Evolutionary conservation across 2,888 invertebrate species (phyloP).

Genomic region (Chouioia cunea): DNA sequence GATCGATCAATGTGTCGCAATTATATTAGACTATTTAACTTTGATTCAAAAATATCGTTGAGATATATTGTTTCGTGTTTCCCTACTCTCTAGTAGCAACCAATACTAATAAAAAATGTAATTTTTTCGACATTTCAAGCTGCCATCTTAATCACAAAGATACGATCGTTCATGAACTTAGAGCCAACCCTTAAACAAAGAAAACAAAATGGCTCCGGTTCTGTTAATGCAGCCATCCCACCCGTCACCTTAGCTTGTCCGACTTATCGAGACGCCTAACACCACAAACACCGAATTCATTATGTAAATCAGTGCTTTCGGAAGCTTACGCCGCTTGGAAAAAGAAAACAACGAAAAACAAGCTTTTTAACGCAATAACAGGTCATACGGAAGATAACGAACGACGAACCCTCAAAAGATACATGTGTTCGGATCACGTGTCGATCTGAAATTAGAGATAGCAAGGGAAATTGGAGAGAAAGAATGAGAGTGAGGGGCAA

Average conservation of each 20-base stretch:
- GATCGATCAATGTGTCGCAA: too few relatives aligned
- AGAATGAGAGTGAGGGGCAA: not conserved
- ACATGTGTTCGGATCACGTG: conserved; percentile 18
- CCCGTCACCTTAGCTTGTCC: not conserved
- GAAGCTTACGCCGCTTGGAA: conserved; percentile 7
- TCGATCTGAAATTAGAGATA: conserved; percentile 35
- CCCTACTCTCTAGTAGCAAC: too few relatives aligned
- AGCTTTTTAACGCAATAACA: conserved; percentile 26
- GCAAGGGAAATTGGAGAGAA: not conserved
- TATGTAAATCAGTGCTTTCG: conserved; percentile 28
- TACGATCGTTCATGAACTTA: too few relatives aligned
- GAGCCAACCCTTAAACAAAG: too few relatives aligned
- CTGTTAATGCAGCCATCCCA: too few relatives aligned
- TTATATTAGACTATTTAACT: too few relatives aligned
- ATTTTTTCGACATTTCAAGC: too few relatives aligned
- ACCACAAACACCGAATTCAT: conserved; percentile 18
- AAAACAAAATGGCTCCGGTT: too few relatives aligned
- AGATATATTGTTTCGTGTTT: too few relatives aligned
- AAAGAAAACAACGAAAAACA: conserved; percentile 8
- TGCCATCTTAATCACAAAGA: too few relatives aligned
- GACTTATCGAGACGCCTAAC: not conserved
- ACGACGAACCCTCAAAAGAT: not conserved
- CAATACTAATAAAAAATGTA: too few relatives aligned
- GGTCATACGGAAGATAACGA: conserved; percentile 8
- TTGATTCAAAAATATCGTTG: too few relatives aligned